Base-by-base conservation (phyloP, 2,797 vertebrate genomes). In the Pygocentrus nattereri region DNA sequence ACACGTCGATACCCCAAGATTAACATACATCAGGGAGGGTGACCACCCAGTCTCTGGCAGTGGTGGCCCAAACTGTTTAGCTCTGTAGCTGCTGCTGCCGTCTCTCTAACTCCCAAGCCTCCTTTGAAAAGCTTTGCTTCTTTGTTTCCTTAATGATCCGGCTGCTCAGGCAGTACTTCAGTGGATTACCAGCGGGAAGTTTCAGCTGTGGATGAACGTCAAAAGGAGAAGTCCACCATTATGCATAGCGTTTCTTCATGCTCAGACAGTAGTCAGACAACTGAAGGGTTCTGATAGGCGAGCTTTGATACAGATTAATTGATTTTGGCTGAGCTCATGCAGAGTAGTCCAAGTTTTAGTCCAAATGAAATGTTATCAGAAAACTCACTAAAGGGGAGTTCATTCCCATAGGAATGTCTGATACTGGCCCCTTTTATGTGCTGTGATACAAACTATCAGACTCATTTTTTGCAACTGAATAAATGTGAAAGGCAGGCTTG, bases 111-210 rank as follows among this genome's bases (percentile, higher is more conserved):
- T 88, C 84, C 83, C 16, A 58, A 67, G 30, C 82, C 84, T 79
- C 84, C 82, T 84, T 88, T 90, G 77, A 80, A 87, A 82, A 84
- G 74, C 85, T 86, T 80, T 84, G 76, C 87, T 87, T 85, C 88
- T 93, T 89, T 85, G 86, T 90, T 88, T 90, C 67, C 75, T 76
- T 82, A 84, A 85, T 82, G 84, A 87, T 89, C 80, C 2, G 74
- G 84, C 86, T 90, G 78, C 84, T 85, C 79, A 62, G 84, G 87
- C 52, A 25, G 81, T 77, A 73, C 85, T 84, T 87, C 84, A 84
- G 84, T 72, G 81, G 71, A 87, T 89, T 85, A 85, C 74, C 67
- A 4, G 79, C 23, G 19, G 50, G 79, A 81, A 27, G 82, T 81
- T 85, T 89, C 73, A 86, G 69, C 74, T 86, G 86, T 50, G 62